phyloP scores from a whole-genome alignment of 1,140 invertebrate species.

The Drosophila lini region DNA sequence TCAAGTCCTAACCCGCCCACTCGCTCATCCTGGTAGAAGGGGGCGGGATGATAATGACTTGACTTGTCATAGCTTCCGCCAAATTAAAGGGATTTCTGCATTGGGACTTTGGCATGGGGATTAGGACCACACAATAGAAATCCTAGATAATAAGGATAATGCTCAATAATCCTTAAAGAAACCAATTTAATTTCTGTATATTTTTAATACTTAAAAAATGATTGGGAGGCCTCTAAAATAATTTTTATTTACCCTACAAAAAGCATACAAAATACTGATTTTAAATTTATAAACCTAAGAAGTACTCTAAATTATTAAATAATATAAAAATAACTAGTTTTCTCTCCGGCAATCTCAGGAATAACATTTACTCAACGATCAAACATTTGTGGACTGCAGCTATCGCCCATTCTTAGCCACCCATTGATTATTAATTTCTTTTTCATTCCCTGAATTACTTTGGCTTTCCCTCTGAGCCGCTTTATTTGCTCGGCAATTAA shows the following conservation, averaged over 20 bases:
- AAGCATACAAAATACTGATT: background rate
- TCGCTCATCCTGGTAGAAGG: conserved; percentile 25
- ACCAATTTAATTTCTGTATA: background rate
- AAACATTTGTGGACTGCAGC: background rate
- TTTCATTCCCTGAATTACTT: conserved; percentile 15
- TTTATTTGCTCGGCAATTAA: conserved; percentile 59
- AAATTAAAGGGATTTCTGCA: conserved; percentile 71
- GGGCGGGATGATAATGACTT: conserved; percentile 71
- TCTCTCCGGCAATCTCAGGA: background rate
- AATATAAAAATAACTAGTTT: background rate
- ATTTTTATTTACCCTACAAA: background rate
- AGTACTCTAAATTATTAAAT: background rate
- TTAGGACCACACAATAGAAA: background rate
- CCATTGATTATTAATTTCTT: conserved; percentile 68
- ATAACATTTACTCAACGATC: background rate
- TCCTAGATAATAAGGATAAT: background rate
- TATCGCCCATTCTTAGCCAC: conserved; percentile 3
- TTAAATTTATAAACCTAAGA: background rate
- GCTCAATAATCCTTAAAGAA: background rate
- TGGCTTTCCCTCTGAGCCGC: conserved; percentile 3
- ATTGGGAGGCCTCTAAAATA: background rate
- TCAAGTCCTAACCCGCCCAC: conserved; percentile 45
- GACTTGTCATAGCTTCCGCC: conserved; percentile 80
- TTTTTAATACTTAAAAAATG: background rate
- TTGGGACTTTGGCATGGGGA: conserved; percentile 35